Conservation (phyloP, 2,888 invertebrate species). For the Serripes groenlandicus region DNA sequence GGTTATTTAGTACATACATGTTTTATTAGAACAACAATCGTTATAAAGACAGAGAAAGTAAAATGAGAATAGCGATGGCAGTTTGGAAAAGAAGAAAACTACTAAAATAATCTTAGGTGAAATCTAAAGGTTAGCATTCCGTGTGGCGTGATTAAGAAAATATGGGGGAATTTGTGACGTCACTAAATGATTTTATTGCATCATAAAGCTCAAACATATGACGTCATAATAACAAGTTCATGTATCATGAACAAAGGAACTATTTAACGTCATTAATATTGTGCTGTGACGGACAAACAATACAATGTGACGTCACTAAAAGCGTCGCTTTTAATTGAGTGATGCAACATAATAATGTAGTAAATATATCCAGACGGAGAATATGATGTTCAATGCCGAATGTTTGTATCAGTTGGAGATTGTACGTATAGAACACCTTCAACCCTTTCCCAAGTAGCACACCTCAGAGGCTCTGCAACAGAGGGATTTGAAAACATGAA, state of each 20-base stretch:
- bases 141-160: constrained; percentile 20
- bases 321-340: neutral
- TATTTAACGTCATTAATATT: neutral
- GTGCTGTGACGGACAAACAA: neutral
- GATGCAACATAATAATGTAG: too few relatives aligned
- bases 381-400: too few relatives aligned
- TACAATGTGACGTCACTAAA: neutral
- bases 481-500: neutral
- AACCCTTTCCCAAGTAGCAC: too few relatives aligned
- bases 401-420: too few relatives aligned
- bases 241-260: neutral
- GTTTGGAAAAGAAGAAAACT: neutral
- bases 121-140: constrained; percentile 28
- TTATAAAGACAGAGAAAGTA: too few relatives aligned
- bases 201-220: neutral
- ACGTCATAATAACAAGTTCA: neutral
- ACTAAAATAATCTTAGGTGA: constrained; percentile 5
- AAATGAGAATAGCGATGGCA: too few relatives aligned
- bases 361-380: too few relatives aligned
- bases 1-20: too few relatives aligned
- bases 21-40: too few relatives aligned
- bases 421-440: too few relatives aligned
- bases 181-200: neutral
- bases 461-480: too few relatives aligned
- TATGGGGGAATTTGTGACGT: neutral